Percentiles rank a stretch among this genome's conserved stretches.
These are phyloP conservation scores for Antitype chi DNA, from an alignment of 2,888 invertebrate genomes.

Conservation along the genomic window DNA sequence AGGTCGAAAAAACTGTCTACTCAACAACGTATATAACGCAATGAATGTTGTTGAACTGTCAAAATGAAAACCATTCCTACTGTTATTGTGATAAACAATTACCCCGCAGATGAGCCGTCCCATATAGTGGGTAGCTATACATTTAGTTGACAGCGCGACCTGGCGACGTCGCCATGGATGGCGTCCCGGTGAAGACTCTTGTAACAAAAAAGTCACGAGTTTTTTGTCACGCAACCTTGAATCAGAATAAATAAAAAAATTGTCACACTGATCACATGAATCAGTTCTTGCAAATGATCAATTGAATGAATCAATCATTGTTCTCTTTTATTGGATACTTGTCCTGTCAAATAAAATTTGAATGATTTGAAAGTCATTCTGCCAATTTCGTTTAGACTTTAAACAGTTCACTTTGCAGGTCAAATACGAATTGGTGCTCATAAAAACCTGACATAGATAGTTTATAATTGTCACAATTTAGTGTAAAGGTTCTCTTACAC, in stretches of 20 bases:
- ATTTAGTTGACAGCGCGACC: too few relatives aligned
- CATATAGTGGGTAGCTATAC: too few relatives aligned
- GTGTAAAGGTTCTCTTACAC: too few relatives aligned
- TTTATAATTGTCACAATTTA: neutral
- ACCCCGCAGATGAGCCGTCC: too few relatives aligned
- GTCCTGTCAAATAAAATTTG: slow-evolving; percentile 23
- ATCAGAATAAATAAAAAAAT: slow-evolving; percentile 10
- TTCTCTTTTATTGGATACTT: slow-evolving; percentile 7
- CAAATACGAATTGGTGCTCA: slow-evolving; percentile 10
- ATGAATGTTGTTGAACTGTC: too few relatives aligned
- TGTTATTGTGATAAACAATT: too few relatives aligned
- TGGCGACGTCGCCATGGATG: too few relatives aligned
- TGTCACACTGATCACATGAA: slow-evolving; percentile 17
- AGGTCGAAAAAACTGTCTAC: too few relatives aligned
- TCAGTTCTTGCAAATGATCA: slow-evolving; percentile 16
- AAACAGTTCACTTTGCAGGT: slow-evolving; percentile 16
- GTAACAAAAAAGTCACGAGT: slow-evolving; percentile 17
- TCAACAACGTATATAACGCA: too few relatives aligned
- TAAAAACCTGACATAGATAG: slow-evolving; percentile 12
- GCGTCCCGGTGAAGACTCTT: too few relatives aligned
- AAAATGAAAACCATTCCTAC: too few relatives aligned
- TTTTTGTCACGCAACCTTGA: neutral
- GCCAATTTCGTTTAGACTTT: slow-evolving; percentile 20
- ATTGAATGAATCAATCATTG: slow-evolving; percentile 25
- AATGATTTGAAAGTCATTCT: slow-evolving; percentile 9